Base-by-base conservation (phyloP, 2,888 invertebrate species). In the Zelleria hepariella region DNA sequence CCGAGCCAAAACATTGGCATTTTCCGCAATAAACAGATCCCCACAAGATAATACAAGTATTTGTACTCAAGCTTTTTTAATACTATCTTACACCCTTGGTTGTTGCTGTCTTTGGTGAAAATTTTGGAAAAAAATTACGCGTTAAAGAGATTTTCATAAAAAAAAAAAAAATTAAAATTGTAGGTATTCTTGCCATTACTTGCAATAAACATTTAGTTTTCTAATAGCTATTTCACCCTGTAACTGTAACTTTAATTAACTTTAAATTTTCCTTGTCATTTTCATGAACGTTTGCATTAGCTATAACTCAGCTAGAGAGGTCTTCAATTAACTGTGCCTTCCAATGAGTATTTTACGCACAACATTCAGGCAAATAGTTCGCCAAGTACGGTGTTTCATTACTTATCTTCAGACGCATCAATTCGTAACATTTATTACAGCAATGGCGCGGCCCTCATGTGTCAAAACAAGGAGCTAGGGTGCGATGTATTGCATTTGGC, bases 361-460 rank as follows among this genome's bases (percentile, higher is more conserved):
- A n/a, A n/a, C n/a, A n/a, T n/a, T n/a, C n/a, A n/a, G 32, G 10
- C 2, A 0, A 15, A 42, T 42, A 42, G 32, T 42, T 42, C 15
- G 15, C 32, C 32, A 42, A 42, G 32, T 42, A 55, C 55, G 1
- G 27, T 55, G 26, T 55, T 82, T 86, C 86, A 86, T 86, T 82
- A 86, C 85, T 84, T 86, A 87, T 86, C 86, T 85, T 85, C 83
- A 86, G 80, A 83, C 81, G 82, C 87, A 85, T 86, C 85, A 83
- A 85, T 85, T 84, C 85, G 82, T 82, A 82, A 82, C 86, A 87
- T 87, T 87, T 87, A 86, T 87, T 84, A 86, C 78, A 47, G 23
- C 56, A 42, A 21, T 20, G 21, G 23, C 18, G 24, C 42, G 23
- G 10, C 20, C n/a, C 49, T 26, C 47, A 4, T 27, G 49, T 54